Conservation (phyloP, 2,113 vertebrate species). For the Eudyptes chrysolophus region DNA sequence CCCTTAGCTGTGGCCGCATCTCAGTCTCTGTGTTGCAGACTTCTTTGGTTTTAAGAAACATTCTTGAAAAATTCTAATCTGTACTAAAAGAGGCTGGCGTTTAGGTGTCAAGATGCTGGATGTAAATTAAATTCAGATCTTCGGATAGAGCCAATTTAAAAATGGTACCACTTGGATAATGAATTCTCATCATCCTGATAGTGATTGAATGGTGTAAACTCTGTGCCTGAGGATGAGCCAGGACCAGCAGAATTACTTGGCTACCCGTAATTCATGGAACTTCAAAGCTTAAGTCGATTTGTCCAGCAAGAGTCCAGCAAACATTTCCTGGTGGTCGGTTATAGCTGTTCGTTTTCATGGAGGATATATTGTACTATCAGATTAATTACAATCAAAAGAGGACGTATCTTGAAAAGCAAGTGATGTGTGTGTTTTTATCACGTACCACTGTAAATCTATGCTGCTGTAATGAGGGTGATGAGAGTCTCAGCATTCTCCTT, state of each 20-base stretch:
- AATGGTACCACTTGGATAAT: neutral
- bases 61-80: neutral
- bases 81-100: neutral
- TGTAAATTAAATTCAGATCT: neutral
- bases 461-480: neutral
- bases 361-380: neutral
- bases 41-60: neutral
- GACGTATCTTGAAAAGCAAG: neutral
- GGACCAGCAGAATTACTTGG: neutral
- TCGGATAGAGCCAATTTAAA: neutral
- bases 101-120: neutral
- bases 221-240: neutral
- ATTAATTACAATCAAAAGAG: neutral
- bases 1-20: neutral
- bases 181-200: neutral
- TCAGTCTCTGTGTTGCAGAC: neutral
- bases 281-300: neutral
- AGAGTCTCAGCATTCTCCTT: neutral
- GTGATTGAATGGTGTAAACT: neutral
- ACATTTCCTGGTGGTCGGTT: neutral
- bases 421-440: neutral
- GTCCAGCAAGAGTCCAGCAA: neutral
- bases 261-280: neutral
- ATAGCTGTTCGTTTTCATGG: neutral
- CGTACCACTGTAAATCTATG: neutral